These are phyloP conservation scores for Hafferia zeledoni DNA, from an alignment of 2,797 vertebrate genomes.

Conservation along the genomic window DNA sequence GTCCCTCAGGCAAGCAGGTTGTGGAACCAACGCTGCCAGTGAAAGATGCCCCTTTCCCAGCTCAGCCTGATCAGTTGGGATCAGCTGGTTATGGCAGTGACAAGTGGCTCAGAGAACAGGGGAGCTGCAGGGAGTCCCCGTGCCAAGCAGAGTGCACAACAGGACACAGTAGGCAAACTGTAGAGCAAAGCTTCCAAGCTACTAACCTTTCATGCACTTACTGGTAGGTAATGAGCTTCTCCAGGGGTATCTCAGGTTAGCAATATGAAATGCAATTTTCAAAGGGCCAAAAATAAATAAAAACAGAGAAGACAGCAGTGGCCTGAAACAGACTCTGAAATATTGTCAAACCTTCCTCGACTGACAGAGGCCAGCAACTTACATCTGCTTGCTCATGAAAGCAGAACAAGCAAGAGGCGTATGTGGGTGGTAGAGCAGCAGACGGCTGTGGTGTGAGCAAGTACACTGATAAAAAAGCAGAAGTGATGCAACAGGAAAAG, in stretches of 20 bases:
- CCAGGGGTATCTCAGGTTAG: background rate
- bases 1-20: background rate
- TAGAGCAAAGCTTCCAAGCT: background rate
- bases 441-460: background rate
- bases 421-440: background rate
- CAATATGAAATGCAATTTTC: background rate
- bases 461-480: background rate
- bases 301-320: background rate
- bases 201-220: background rate
- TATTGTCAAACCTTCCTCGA: background rate
- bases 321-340: background rate
- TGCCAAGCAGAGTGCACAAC: background rate
- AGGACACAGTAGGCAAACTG: background rate
- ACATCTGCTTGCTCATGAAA: background rate
- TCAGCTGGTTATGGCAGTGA: background rate
- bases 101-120: background rate
- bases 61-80: slow-evolving; percentile 28
- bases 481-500: slow-evolving; percentile 31
- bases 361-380: background rate
- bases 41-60: background rate
- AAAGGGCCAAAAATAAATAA: accelerated
- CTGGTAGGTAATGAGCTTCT: background rate
- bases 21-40: background rate
- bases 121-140: background rate
- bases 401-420: background rate